Evolutionary conservation across 2,797 vertebrate genomes (phyloP).

Genomic region (Leucoraja ocellata): DNA sequence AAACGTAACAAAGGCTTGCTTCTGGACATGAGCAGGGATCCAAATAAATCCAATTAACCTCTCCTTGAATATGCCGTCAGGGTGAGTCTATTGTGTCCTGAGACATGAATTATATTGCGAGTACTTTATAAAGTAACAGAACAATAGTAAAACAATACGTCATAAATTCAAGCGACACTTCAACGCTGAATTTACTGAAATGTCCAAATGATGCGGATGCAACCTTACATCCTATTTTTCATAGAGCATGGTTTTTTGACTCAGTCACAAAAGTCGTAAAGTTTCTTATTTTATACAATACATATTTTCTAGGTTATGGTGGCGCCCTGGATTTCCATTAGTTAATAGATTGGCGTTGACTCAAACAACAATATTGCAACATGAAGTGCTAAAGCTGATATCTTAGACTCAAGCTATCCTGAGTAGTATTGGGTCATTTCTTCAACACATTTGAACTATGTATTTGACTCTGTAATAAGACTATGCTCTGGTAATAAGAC

Average conservation of each 20-base stretch:
- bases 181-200: not conserved
- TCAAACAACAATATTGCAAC: not conserved
- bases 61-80: not conserved
- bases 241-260: not conserved
- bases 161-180: constrained; percentile 18
- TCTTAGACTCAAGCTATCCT: not conserved
- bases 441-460: not conserved
- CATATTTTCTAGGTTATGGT: not conserved
- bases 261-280: not conserved
- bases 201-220: not conserved
- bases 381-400: not conserved
- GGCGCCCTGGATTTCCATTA: not conserved
- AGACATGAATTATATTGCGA: not conserved
- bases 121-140: not conserved
- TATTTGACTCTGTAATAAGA: not conserved
- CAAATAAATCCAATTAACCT: constrained; percentile 24
- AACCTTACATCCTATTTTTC: not conserved
- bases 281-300: not conserved
- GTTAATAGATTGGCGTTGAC: not conserved
- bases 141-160: not conserved
- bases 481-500: too few species aligned
- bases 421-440: not conserved
- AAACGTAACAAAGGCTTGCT: not conserved
- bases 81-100: not conserved
- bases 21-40: not conserved